Percentiles rank a stretch among this genome's conserved stretches.
These are phyloP conservation scores for Formica selysi DNA, from an alignment of 1,140 invertebrate species.

Conservation along the genomic window DNA sequence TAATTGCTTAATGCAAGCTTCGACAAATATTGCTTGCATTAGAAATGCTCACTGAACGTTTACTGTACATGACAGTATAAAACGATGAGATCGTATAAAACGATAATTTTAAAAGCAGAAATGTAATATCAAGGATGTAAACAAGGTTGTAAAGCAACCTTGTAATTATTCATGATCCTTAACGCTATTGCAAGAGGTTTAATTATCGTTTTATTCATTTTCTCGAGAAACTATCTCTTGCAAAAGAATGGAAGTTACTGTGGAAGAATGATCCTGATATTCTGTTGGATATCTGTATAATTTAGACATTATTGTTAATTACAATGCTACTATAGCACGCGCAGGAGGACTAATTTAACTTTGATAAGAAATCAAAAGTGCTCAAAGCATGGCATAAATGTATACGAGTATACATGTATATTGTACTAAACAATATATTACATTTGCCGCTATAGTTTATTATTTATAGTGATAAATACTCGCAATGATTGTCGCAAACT, in stretches of 20 bases:
- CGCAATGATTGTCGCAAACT: not conserved
- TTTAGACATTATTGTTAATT: conserved; percentile 15
- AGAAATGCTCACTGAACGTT: no score
- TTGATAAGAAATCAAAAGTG: not conserved
- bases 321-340: not conserved
- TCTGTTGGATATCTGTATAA: not conserved
- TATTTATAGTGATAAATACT: not conserved
- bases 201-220: conserved; percentile 5
- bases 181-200: not conserved
- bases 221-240: not conserved
- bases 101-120: not conserved
- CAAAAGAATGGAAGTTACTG: not conserved
- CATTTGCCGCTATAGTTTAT: not conserved
- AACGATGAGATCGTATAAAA: not conserved
- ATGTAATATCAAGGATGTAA: not conserved
- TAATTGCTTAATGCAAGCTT: no score
- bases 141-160: not conserved
- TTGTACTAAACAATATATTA: not conserved
- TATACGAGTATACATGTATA: not conserved
- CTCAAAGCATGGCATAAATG: not conserved
- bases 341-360: not conserved
- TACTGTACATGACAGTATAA: not conserved
- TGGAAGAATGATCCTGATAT: not conserved
- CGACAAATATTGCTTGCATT: not conserved
- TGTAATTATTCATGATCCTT: not conserved